Evolutionary conservation across 2,888 invertebrate genomes (phyloP), one percentile per base, ranked within the genome.

Genomic region (Oxystoma pomonae): DNA sequence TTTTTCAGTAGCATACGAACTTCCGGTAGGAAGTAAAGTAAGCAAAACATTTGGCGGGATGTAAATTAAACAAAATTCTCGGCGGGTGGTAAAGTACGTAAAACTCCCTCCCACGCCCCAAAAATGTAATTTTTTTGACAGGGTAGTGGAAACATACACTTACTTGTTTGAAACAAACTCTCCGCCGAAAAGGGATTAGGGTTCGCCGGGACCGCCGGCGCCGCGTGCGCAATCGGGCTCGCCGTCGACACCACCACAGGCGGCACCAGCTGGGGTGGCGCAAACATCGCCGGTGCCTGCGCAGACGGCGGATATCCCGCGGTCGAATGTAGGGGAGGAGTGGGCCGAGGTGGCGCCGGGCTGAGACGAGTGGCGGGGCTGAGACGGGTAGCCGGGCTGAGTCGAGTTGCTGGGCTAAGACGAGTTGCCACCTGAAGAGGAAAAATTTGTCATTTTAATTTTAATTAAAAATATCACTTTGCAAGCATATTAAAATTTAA

Each of bases 121-220:
- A n/a, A n/a, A n/a, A n/a, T n/a, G n/a, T n/a, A n/a, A n/a, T n/a
- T n/a, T n/a, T n/a, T n/a, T n/a, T n/a, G n/a, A n/a, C n/a, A n/a
- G n/a, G n/a, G n/a, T n/a, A n/a, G n/a, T n/a, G n/a, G n/a, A n/a
- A n/a, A n/a, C n/a, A n/a, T n/a, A n/a, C 69, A 70, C 89, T 90
- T 84, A 87, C 90, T 92, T 71, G 91, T 86, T 83, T 92, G 92
- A 79, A 93, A 92, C 68, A 94, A 86, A 73, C 92, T 92, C 79
- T 94, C 93, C 5, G 93, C 92, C 12, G 93, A 92, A 81, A 93
- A 93, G 1, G 93, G 92, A 80, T 90, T 92, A 7, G 92, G 90
- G 76, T 91, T 90, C 60, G 87, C 81, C 2, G 76, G 71, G 7
- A 79, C 72, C 52, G 81, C 78, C 49, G 83, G 81, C 58, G 65